phyloP scores from a whole-genome alignment of 2,113 vertebrate species.

The Thunnus thynnus region DNA sequence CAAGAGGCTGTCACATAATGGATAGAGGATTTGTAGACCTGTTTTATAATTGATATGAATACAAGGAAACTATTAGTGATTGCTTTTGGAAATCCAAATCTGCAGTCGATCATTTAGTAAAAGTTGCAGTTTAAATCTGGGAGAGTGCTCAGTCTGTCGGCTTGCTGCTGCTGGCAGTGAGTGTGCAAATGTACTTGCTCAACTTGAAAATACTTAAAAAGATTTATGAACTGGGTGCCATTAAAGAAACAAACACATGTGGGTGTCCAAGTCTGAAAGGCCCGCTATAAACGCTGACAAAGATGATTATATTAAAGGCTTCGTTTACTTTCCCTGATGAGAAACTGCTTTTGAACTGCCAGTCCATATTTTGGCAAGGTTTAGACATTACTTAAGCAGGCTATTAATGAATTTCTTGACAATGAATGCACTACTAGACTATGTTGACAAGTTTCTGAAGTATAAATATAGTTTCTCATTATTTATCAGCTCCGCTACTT shows the following conservation, averaged over 20 bases:
- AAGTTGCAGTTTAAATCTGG: not conserved
- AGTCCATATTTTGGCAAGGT: constrained; percentile 5
- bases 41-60: not conserved
- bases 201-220: constrained; percentile 16
- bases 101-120: not conserved
- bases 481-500: not conserved
- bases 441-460: constrained; percentile 8
- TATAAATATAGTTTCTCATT: not conserved
- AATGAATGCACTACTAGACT: not conserved
- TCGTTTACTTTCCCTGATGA: constrained; percentile 23
- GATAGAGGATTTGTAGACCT: too few species aligned
- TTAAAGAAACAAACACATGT: constrained; percentile 17
- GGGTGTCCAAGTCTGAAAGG: constrained; percentile 26
- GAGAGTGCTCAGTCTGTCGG: not conserved
- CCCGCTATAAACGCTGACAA: constrained; percentile 46
- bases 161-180: not conserved
- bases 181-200: not conserved
- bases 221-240: not conserved
- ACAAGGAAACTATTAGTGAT: not conserved
- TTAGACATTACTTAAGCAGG: constrained; percentile 26
- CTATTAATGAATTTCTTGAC: constrained; percentile 17
- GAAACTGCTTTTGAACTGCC: constrained; percentile 23
- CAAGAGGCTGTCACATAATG: too few species aligned
- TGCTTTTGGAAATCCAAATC: not conserved
- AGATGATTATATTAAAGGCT: constrained; percentile 58